Evolutionary conservation across 1,140 invertebrate genomes (phyloP).

Genomic region (Lutraria rhynchaena): DNA sequence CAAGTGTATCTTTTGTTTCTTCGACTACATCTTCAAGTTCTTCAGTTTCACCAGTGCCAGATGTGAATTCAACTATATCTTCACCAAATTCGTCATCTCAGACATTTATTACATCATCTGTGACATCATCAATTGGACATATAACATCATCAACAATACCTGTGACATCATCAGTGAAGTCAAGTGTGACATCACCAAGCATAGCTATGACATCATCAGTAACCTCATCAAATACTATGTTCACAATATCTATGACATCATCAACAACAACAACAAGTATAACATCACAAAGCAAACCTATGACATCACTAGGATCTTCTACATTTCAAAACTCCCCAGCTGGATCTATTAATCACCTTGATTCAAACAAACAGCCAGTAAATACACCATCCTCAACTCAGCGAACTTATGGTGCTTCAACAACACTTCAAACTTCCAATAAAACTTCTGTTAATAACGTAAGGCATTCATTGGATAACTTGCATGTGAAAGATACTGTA

Average conservation of each 20-base stretch:
- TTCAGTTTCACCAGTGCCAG: not conserved
- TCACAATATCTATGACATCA: not conserved
- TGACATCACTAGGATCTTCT: constrained; percentile 1
- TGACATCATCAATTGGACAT: constrained; percentile 1
- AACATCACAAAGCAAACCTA: constrained; percentile 5
- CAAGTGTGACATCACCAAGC: not conserved
- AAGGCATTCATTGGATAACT: not conserved
- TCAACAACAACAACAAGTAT: constrained; percentile 6
- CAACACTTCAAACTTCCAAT: no score
- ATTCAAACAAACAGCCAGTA: no score
- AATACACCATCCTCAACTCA: no score
- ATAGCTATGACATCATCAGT: constrained; percentile 8
- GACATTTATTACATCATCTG: not conserved
- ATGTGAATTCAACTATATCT: not conserved
- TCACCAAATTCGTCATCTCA: not conserved
- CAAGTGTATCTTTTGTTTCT: not conserved
- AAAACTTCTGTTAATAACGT: not conserved
- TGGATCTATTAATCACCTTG: no score
- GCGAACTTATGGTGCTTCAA: no score
- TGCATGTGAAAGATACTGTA: no score
- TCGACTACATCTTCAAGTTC: not conserved
- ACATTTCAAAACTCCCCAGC: not conserved
- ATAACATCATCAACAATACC: constrained; percentile 20
- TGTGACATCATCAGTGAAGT: not conserved
- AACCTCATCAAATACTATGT: constrained; percentile 15